phyloP scores from a whole-genome alignment of 2,888 invertebrate genomes.

The Lithophane socia region DNA sequence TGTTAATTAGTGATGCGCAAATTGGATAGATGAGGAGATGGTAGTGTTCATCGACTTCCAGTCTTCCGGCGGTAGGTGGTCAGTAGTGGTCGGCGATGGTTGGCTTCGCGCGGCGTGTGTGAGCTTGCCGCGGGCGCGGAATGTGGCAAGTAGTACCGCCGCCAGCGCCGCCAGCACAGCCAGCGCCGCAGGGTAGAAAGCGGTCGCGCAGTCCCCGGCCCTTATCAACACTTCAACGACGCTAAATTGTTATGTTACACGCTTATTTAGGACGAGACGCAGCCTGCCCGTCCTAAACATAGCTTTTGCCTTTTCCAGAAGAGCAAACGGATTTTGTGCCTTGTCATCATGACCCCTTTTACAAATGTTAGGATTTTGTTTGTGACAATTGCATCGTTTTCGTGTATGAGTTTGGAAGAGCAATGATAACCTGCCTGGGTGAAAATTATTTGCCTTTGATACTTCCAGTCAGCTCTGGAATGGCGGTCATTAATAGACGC shows the following conservation, averaged over 20 bases:
- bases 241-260: conserved; percentile 60
- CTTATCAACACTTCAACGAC: conserved; percentile 67
- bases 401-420: neutral
- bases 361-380: neutral
- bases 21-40: neutral
- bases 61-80: conserved; percentile 31
- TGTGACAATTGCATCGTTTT: neutral
- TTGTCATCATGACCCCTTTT: neutral
- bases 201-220: conserved; percentile 72
- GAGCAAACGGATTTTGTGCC: neutral
- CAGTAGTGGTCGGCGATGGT: conserved; percentile 13
- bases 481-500: conserved; percentile 11
- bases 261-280: conserved; percentile 54
- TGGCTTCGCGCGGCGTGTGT: conserved; percentile 38
- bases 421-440: neutral
- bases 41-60: conserved; percentile 51
- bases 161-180: conserved; percentile 35
- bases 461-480: neutral
- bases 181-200: conserved; percentile 83
- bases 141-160: conserved; percentile 71
- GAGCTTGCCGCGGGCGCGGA: conserved; percentile 71
- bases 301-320: neutral
- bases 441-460: neutral
- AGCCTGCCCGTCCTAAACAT: conserved; percentile 6
- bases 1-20: conserved; percentile 2